Evolutionary conservation across 2,888 invertebrate genomes (phyloP), one percentile per base, ranked within the genome.

Genomic region (Limnephilus rhombicus): DNA sequence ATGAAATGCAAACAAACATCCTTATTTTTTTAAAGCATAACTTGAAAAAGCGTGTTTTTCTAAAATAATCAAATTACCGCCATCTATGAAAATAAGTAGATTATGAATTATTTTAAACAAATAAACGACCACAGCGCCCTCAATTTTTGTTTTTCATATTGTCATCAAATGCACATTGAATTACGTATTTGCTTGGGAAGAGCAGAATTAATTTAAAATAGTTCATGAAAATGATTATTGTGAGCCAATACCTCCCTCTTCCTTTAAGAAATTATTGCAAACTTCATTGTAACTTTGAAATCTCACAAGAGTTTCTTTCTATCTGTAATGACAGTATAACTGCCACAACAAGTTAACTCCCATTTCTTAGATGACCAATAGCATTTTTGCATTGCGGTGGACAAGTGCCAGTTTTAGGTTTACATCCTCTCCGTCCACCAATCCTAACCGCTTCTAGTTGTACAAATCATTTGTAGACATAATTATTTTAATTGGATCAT

Each of bases 351-450:
- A 91, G 91, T 85, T 68, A 91, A 86, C 91, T 68, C 91, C 91
- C 91, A 91, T 91, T 85, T 91, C n/a, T 91, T 37, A 91, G 85
- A 91, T 88, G 88, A 88, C 91, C 91, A 91, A 91, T 91, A 53
- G 91, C 82, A 87, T 87, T 88, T 88, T 87, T 34, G 68, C 11
- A 13, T 81, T 45, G 18, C 11, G 49, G 80, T 88, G 88, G 91
- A 87, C n/a, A 45, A 0, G 12, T 49, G 91, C 91, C 91, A 91
- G 87, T 81, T 37, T 37, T 80, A 31, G 13, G 13, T 88, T 87
- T 81, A 81, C 91, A 81, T 80, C 41, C 80, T 41, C 85, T 68
- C 68, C 81, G 31, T n/a, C 45, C 29, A n/a, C 91, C 91, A 91
- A 91, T 91, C 80, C 31, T 41, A 85, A 34, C 37, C 37, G 37